These are phyloP conservation scores for Cynopterus sphinx DNA, from an alignment of 2,797 vertebrate species.

Conservation along the genomic window DNA sequence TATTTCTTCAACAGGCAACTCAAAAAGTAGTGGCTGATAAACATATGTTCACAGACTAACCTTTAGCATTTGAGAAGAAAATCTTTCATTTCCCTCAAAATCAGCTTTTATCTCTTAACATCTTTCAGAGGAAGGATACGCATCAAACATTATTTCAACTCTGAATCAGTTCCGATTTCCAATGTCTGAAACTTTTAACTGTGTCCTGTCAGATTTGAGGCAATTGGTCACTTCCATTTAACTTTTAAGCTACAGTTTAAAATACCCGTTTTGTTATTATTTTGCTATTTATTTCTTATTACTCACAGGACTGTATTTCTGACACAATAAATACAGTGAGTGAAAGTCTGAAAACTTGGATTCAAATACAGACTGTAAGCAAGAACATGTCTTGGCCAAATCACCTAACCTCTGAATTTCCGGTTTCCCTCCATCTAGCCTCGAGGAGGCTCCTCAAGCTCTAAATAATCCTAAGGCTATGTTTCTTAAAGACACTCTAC, in stretches of 20 bases:
- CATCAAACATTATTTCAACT: neutral
- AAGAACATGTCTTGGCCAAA: neutral
- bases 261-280: constrained; percentile 13
- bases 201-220: neutral
- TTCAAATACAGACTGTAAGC: neutral
- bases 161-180: neutral
- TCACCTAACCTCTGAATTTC: neutral
- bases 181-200: neutral
- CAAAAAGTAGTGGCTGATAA: neutral
- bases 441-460: neutral
- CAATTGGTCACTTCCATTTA: neutral
- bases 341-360: neutral
- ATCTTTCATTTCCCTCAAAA: constrained; percentile 20
- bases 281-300: constrained; percentile 12
- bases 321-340: neutral
- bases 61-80: neutral
- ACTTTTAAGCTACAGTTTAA: neutral
- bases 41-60: neutral
- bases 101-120: neutral
- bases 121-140: neutral
- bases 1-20: neutral
- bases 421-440: neutral
- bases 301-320: neutral
- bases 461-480: constrained; percentile 9
- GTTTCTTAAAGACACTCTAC: constrained; percentile 21